Conservation (phyloP, 2,888 invertebrate genomes). For the Tetragonisca angustula region DNA sequence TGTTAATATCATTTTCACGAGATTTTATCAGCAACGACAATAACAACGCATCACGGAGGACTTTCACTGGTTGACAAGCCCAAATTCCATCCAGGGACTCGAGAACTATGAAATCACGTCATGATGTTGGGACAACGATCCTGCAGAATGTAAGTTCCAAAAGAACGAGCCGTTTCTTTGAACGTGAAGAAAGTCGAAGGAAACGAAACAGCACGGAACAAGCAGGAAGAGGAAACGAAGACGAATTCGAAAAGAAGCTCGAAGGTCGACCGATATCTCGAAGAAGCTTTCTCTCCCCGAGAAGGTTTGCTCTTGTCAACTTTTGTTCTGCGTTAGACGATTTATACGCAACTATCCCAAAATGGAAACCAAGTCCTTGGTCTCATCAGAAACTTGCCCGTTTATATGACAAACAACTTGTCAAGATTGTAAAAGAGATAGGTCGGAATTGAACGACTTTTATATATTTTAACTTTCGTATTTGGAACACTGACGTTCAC, state of each 20-base stretch:
- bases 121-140: constrained; percentile 1
- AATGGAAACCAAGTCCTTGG: constrained; percentile 33
- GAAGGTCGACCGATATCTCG: constrained; percentile 26
- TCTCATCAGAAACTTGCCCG: constrained; percentile 22
- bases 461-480: neutral
- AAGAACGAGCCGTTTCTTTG: neutral
- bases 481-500: neutral
- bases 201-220: neutral
- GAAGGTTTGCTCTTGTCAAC: neutral
- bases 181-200: constrained; percentile 1
- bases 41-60: neutral
- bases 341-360: neutral
- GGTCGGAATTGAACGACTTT: neutral
- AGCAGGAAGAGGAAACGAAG: constrained; percentile 40
- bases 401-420: constrained; percentile 34
- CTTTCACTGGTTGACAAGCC: constrained; percentile 1
- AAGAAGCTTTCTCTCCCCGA: constrained; percentile 28
- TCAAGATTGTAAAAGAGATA: constrained; percentile 8
- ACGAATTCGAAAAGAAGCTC: constrained; percentile 13
- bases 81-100: neutral
- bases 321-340: constrained; percentile 9
- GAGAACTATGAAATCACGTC: constrained; percentile 30
- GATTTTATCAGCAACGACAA: too few relatives aligned
- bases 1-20: too few relatives aligned
- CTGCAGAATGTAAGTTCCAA: neutral